These are phyloP conservation scores for Meloidogyne hapla DNA, from an alignment of 1,140 invertebrate genomes.

Conservation along the genomic window DNA sequence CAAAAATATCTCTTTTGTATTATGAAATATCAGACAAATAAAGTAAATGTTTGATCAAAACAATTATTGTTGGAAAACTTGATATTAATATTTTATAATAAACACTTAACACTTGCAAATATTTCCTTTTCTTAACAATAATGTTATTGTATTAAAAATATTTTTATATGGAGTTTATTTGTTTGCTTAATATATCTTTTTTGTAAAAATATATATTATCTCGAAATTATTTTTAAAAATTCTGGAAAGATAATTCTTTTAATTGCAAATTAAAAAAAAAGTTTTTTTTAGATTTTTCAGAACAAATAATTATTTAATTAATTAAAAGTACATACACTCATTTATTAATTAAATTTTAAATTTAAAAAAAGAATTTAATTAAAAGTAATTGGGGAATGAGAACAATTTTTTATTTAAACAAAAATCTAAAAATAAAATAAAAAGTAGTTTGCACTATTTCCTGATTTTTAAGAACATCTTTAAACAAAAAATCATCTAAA, in stretches of 20 bases:
- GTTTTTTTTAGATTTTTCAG: too few relatives aligned
- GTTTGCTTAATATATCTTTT: too few relatives aligned
- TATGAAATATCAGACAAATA: not conserved
- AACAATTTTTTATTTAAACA: not conserved
- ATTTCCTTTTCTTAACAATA: too few relatives aligned
- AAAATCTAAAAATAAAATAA: constrained; percentile 2
- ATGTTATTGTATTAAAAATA: not conserved
- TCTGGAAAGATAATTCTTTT: too few relatives aligned
- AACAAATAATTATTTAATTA: too few relatives aligned
- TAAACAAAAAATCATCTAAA: not conserved
- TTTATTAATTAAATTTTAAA: not conserved
- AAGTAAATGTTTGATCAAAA: not conserved
- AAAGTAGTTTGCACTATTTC: constrained; percentile 7
- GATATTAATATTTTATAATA: not conserved
- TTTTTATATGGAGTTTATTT: not conserved
- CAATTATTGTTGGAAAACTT: not conserved
- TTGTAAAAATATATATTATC: too few relatives aligned
- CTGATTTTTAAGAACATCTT: not conserved
- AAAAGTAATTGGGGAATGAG: not conserved
- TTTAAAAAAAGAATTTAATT: not conserved
- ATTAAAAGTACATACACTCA: too few relatives aligned
- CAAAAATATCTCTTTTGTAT: not conserved
- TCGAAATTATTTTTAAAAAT: too few relatives aligned
- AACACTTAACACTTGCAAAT: not conserved
- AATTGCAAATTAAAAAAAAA: too few relatives aligned